A percentile compares a stretch with the other conserved stretches of the same genome.
These are phyloP conservation scores for Smutsia temminckii DNA, from an alignment of 2,797 vertebrate genomes.

Conservation along the genomic window DNA sequence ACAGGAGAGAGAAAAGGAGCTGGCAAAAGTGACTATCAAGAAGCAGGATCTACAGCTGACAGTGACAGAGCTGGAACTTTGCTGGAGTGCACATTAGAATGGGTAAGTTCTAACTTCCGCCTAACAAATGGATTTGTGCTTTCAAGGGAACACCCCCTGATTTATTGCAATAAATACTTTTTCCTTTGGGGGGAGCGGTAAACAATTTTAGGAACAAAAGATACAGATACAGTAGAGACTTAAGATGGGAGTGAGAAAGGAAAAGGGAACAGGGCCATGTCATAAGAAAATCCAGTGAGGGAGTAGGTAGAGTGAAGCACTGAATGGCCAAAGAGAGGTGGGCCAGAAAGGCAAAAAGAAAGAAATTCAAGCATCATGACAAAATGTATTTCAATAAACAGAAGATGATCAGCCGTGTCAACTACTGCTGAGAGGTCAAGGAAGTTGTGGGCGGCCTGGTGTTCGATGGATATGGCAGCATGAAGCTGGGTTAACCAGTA, in stretches of 20 bases:
- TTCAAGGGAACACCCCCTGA: neutral
- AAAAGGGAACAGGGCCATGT: neutral
- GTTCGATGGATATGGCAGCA: fast-evolving
- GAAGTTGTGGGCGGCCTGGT: neutral
- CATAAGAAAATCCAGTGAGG: neutral
- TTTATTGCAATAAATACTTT: neutral
- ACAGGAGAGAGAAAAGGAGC: neutral
- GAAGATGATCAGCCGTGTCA: no score
- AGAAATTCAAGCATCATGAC: neutral
- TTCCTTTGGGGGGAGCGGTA: neutral
- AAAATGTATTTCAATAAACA: neutral
- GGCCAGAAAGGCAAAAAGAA: neutral
- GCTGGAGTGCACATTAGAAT: neutral
- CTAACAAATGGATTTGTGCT: neutral
- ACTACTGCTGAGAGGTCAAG: neutral
- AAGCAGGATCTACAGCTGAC: neutral
- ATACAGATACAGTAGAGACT: neutral
- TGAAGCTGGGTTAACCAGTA: neutral
- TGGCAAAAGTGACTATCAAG: neutral
- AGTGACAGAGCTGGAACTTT: neutral
- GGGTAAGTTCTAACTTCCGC: neutral
- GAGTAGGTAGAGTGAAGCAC: neutral
- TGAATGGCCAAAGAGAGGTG: neutral
- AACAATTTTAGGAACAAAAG: constrained; percentile 43
- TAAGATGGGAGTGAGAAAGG: neutral